Base-by-base conservation (phyloP, 37 sponge, comb jelly and placozoan species). In the Bolinopsis microptera region DNA sequence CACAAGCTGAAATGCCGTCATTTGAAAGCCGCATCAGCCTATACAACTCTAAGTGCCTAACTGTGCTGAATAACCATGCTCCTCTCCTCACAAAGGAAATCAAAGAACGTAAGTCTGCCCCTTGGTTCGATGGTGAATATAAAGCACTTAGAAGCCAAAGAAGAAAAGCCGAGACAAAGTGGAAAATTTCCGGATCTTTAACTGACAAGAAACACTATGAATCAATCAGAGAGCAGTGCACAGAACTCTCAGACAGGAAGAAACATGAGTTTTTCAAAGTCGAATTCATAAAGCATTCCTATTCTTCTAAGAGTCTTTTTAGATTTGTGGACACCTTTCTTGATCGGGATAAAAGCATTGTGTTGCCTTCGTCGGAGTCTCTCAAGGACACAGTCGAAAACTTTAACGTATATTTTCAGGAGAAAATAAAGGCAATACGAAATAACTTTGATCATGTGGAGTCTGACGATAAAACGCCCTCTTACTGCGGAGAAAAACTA, bases 281-380 rank as follows among this genome's bases (percentile, higher is more conserved):
- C 23, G 28, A 70, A 25, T 70, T 70, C 27, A 24, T 70, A 70
- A 70, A 70, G 74, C 27, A 70, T 30, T 28, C 23, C n/a, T 70
- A 70, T 24, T 70, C 74, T 23, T 30, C 23, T 25, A 70, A 70
- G 27, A 70, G 74, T 30, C 27, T 70, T 25, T 70, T 23, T 18
- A 25, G 27, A 18, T 70, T 70, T 70, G 74, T 70, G 23, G 74
- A 70, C 74, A 70, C 74, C 27, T 70, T 70, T 18, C 74, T 70
- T 70, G 74, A 70, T 18, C 8, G 27, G 5, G 74, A 70, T 2
- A 70, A 70, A 70, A 28, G 26, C 27, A 25, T 70, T 28, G 74
- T 70, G 23, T 30, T 70, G 5, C 74, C 74, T 28, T 70, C 74
- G 5, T 28, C 23, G 23, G 74, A 70, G 5, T 28, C 23, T 24